Evolutionary conservation across 2,113 vertebrate genomes (phyloP).

Genomic region (Fulica atra): DNA sequence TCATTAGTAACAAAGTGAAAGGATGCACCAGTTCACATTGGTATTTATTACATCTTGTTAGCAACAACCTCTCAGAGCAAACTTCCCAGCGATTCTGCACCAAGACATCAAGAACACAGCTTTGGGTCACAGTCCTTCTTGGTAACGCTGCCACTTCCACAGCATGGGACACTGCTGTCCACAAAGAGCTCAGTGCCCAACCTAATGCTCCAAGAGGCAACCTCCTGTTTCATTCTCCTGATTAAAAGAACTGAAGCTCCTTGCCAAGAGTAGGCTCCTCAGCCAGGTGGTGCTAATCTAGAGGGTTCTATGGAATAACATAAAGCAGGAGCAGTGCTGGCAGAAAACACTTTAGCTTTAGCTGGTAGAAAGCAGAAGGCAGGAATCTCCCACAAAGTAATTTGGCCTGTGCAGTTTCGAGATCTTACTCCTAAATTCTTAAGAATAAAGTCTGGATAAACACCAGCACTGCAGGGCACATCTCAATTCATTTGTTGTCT

Average conservation of each 20-base stretch:
- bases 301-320: neutral
- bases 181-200: neutral
- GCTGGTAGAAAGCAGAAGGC: neutral
- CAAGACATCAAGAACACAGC: neutral
- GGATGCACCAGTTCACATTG: neutral
- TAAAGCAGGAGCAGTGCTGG: neutral
- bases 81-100: neutral
- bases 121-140: neutral
- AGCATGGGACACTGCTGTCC: neutral
- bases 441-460: neutral
- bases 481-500: neutral
- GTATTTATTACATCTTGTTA: neutral
- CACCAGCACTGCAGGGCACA: neutral
- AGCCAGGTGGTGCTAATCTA: neutral
- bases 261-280: neutral
- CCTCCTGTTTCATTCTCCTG: neutral
- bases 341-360: neutral
- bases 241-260: neutral
- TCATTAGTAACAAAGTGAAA: neutral
- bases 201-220: neutral
- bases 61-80: neutral
- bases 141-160: accelerated
- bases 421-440: neutral
- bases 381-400: neutral
- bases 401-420: neutral